phyloP scores from a whole-genome alignment of 53 echinoderm and acorn worm genomes.

The Zoroaster sp. region DNA sequence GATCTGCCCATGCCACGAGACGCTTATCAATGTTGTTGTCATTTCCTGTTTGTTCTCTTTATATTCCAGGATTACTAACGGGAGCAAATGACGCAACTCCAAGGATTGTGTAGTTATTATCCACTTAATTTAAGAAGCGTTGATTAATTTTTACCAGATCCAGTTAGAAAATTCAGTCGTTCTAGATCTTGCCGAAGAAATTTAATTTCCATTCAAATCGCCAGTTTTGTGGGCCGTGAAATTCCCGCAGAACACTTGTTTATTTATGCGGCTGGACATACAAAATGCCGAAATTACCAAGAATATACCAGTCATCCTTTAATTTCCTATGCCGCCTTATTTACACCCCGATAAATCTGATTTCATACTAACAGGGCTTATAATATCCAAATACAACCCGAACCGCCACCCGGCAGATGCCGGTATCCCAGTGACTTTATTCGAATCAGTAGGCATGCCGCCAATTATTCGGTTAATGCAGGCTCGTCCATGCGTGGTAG shows the following conservation, averaged over 20 bases:
- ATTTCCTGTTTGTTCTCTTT: too few relatives aligned
- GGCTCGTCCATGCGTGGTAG: neutral
- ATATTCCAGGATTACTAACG: too few relatives aligned
- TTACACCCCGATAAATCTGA: neutral
- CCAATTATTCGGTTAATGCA: conserved; percentile 41
- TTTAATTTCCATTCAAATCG: neutral
- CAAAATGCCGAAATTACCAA: neutral
- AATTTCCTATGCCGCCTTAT: neutral
- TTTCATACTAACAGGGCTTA: neutral
- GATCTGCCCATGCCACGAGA: too few relatives aligned
- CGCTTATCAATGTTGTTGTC: too few relatives aligned
- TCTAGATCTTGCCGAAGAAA: neutral
- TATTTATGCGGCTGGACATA: neutral
- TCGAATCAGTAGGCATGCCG: neutral
- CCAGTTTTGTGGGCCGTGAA: neutral
- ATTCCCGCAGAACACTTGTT: neutral
- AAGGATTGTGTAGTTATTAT: too few relatives aligned
- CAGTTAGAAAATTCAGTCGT: neutral
- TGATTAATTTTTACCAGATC: too few relatives aligned
- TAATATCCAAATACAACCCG: neutral
- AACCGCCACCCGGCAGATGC: conserved; percentile 7
- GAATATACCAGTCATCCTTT: neutral
- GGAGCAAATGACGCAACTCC: too few relatives aligned
- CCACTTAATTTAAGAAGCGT: too few relatives aligned
- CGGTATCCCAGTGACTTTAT: neutral